Conservation (phyloP, 2,113 vertebrate genomes). For the Phoxinus phoxinus region DNA sequence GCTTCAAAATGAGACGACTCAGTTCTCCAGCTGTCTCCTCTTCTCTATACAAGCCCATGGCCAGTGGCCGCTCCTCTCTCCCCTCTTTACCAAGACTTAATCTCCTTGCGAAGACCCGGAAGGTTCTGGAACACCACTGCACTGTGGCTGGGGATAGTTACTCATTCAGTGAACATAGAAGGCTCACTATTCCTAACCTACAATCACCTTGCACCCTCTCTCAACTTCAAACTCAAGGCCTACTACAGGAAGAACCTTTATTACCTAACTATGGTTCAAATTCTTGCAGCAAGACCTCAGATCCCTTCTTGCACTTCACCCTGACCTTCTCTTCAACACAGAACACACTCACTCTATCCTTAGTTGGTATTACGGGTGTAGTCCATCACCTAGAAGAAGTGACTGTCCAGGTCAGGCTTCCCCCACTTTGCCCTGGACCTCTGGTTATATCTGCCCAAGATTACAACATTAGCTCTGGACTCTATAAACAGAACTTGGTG, state of each 20-base stretch:
- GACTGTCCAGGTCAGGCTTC: constrained; percentile 71
- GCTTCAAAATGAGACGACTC: constrained; percentile 66
- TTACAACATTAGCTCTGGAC: constrained; percentile 55
- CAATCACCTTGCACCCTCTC: neutral
- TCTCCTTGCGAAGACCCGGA: constrained; percentile 65
- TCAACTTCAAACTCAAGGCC: neutral
- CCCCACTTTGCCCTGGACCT: constrained; percentile 63
- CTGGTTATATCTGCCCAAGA: constrained; percentile 16
- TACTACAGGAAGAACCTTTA: constrained; percentile 58
- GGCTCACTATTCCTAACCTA: constrained; percentile 54
- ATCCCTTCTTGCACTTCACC: constrained; percentile 73
- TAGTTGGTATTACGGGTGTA: constrained; percentile 69
- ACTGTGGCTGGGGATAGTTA: constrained; percentile 54
- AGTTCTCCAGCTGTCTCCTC: constrained; percentile 61
- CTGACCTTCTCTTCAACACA: constrained; percentile 70
- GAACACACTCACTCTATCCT: constrained; percentile 68
- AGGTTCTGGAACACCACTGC: constrained; percentile 64
- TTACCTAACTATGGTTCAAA: constrained; percentile 64
- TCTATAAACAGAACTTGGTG: constrained; percentile 59
- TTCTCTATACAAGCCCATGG: constrained; percentile 58
- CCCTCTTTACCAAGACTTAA: constrained; percentile 67
- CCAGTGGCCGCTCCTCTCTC: constrained; percentile 59
- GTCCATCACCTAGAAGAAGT: constrained; percentile 65
- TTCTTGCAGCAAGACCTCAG: constrained; percentile 38
- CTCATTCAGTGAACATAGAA: constrained; percentile 55